Percentiles rank a stretch among this genome's conserved stretches.
These are phyloP conservation scores for Thalassarche chlororhynchos DNA, from an alignment of 2,113 vertebrate genomes.

Conservation along the genomic window DNA sequence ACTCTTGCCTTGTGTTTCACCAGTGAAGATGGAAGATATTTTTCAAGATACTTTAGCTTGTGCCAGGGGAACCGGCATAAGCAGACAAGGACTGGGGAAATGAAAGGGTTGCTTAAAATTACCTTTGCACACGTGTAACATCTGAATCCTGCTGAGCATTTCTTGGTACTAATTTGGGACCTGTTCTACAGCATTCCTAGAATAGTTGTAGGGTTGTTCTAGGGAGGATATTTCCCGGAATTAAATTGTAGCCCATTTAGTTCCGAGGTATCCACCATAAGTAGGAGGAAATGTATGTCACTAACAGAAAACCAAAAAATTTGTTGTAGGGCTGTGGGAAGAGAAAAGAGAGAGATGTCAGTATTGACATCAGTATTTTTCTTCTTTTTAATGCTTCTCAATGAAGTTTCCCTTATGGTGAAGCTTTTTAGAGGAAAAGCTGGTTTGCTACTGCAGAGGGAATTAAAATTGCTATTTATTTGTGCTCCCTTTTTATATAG, in stretches of 20 bases:
- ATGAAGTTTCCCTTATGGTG: neutral
- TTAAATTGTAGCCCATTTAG: neutral
- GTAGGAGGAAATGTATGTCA: neutral
- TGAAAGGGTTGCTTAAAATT: neutral
- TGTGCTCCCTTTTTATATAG: neutral
- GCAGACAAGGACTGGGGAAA: neutral
- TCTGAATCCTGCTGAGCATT: neutral
- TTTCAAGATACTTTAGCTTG: neutral
- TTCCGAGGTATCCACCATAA: neutral
- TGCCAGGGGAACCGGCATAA: neutral
- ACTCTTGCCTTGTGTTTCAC: neutral
- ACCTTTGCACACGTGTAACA: neutral
- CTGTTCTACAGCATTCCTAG: neutral
- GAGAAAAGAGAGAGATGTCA: neutral
- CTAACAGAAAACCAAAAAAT: neutral
- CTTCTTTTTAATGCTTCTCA: neutral
- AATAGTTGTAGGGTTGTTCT: neutral
- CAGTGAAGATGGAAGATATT: neutral
- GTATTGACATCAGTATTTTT: neutral
- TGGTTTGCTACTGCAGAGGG: neutral
- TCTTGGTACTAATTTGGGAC: neutral
- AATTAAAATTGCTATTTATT: neutral
- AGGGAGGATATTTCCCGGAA: neutral
- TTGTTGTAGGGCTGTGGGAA: neutral
- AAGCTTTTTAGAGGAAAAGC: neutral